phyloP scores from a whole-genome alignment of 2,888 invertebrate species.

The Anoplius nigerrimus region DNA sequence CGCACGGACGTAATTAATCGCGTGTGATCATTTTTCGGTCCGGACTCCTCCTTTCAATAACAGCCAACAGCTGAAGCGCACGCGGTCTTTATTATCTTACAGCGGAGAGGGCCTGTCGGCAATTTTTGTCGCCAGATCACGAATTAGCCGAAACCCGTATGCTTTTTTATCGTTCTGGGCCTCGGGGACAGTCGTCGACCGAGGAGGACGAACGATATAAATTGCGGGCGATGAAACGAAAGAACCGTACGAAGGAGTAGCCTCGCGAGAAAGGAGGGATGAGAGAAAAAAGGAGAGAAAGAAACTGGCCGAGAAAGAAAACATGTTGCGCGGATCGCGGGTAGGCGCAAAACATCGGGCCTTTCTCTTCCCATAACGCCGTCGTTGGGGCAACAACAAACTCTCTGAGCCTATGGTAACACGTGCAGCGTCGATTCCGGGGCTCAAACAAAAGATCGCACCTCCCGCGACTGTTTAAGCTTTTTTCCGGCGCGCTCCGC shows the following conservation, averaged over 20 bases:
- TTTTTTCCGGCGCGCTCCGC: neutral
- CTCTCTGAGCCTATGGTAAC: no score
- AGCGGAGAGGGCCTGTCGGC: no score
- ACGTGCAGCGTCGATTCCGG: no score
- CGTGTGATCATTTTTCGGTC: no score
- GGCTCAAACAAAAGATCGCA: no score
- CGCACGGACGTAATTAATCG: no score
- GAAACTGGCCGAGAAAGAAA: conserved; percentile 17
- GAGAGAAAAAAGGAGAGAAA: conserved; percentile 17
- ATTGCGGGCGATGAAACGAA: neutral
- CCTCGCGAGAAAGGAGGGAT: neutral
- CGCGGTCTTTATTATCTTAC: neutral
- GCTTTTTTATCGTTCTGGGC: no score
- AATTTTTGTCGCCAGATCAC: no score
- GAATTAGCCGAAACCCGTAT: no score
- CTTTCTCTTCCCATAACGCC: conserved; percentile 54
- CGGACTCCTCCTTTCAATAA: no score
- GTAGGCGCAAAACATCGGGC: conserved; percentile 38
- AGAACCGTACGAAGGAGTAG: neutral
- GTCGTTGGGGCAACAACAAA: neutral
- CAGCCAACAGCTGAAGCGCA: no score
- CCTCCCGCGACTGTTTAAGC: no score
- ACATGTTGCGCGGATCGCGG: conserved; percentile 28
- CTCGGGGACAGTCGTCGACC: neutral
- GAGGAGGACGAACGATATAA: neutral